Evolutionary conservation across 2,797 vertebrate species (phyloP).

Genomic region (Cetoscarus ocellatus): DNA sequence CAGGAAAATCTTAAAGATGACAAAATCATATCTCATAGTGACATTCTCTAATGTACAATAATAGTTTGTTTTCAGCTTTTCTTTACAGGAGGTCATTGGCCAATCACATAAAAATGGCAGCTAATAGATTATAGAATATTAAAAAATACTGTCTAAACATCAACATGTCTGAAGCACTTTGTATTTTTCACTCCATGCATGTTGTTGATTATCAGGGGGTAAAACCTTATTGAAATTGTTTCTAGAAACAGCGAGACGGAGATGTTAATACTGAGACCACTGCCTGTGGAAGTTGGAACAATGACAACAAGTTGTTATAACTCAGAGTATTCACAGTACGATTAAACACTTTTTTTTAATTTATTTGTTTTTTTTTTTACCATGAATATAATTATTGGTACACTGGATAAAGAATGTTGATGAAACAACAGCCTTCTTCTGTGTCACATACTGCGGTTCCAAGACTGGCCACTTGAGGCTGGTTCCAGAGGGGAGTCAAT

Average conservation of each 20-base stretch:
- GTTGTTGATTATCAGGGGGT: slow-evolving; percentile 1
- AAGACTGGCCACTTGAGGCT: no score
- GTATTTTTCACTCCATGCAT: no score
- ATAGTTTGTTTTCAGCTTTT: not conserved
- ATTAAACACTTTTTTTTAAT: no score
- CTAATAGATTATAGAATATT: slow-evolving; percentile 31
- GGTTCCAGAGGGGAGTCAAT: no score
- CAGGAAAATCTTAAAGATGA: slow-evolving; percentile 63
- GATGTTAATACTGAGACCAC: no score
- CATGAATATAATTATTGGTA: not conserved
- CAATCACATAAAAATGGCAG: slow-evolving; percentile 38
- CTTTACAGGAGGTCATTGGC: slow-evolving; percentile 4
- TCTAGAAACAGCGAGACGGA: slow-evolving; percentile 5
- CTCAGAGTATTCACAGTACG: no score
- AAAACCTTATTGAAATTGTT: slow-evolving; percentile 3
- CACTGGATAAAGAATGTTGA: slow-evolving; percentile 6
- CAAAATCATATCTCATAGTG: not conserved
- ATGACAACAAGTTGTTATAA: no score
- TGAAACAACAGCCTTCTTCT: not conserved
- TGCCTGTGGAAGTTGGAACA: no score
- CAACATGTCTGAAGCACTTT: not conserved
- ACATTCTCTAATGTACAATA: not conserved
- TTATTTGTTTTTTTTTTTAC: no score
- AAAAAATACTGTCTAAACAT: not conserved
- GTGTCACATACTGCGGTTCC: no score